Evolutionary conservation across 2,888 invertebrate species (phyloP).

Genomic region (Aplocera efformata): DNA sequence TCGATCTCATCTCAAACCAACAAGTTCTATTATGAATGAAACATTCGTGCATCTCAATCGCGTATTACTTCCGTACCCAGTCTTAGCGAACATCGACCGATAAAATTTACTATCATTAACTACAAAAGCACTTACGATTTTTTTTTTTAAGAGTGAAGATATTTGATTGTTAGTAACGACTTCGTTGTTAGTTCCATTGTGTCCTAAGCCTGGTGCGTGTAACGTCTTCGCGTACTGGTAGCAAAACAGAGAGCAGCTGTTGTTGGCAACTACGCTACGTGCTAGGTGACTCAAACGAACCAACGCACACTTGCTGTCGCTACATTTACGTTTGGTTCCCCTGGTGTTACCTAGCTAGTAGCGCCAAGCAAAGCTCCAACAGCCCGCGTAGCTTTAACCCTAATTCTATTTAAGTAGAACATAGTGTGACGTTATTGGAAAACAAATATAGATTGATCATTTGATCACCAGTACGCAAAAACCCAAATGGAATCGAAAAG

Average conservation of each 20-base stretch:
- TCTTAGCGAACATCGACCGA: constrained; percentile 33
- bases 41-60: constrained; percentile 15
- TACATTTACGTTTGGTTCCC: too few relatives aligned
- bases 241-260: too few relatives aligned
- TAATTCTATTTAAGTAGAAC: too few relatives aligned
- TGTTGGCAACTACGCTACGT: too few relatives aligned
- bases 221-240: neutral
- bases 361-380: too few relatives aligned
- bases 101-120: constrained; percentile 26
- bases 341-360: too few relatives aligned
- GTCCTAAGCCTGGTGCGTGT: constrained; percentile 13
- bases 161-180: constrained; percentile 18
- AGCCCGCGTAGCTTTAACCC: too few relatives aligned
- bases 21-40: constrained; percentile 1
- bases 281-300: too few relatives aligned
- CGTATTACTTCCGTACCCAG: constrained; percentile 18
- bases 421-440: too few relatives aligned
- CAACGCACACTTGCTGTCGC: too few relatives aligned
- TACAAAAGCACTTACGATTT: constrained; percentile 34
- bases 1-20: constrained; percentile 10
- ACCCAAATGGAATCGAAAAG: constrained; percentile 2
- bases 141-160: constrained; percentile 14
- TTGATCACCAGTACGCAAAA: neutral
- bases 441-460: too few relatives aligned
- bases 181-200: constrained; percentile 29